phyloP scores from a whole-genome alignment of 92 coral and sea anemone genomes.

The Porites evermanni region DNA sequence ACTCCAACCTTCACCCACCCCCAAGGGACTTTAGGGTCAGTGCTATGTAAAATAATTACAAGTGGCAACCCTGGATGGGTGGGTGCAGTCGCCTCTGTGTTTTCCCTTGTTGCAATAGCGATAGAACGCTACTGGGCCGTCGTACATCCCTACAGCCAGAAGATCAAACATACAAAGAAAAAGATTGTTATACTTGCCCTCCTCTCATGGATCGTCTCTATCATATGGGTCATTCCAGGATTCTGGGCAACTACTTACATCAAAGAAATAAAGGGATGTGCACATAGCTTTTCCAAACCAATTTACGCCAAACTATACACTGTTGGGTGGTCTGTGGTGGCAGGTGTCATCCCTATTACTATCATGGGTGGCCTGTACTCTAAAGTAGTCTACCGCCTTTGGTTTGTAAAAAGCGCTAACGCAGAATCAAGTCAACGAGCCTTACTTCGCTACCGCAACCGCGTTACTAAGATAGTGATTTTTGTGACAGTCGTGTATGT shows the following conservation, averaged over 20 bases:
- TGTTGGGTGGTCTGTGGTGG: not conserved
- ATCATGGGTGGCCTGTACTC: slow-evolving; percentile 10
- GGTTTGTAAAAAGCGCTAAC: not conserved
- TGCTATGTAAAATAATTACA: slow-evolving; percentile 10
- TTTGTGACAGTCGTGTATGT: not conserved
- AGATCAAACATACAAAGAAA: not conserved
- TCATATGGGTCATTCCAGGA: not conserved
- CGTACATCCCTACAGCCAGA: not conserved
- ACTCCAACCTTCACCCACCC: not conserved
- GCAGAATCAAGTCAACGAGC: not conserved
- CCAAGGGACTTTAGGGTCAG: not conserved
- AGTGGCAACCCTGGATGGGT: slow-evolving; percentile 17
- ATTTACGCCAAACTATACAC: not conserved
- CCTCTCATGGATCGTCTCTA: not conserved
- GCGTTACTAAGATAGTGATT: slow-evolving; percentile 2
- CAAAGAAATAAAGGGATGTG: not conserved
- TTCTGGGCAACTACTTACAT: not conserved
- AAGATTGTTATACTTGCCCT: not conserved
- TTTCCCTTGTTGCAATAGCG: not conserved
- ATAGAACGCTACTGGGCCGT: slow-evolving; percentile 13
- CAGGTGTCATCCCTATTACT: not conserved
- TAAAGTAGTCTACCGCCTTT: slow-evolving; percentile 2
- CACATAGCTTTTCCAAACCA: not conserved
- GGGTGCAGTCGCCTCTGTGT: not conserved
- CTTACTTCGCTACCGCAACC: not conserved